phyloP scores from a whole-genome alignment of 2,797 vertebrate genomes.

The Catharus ustulatus region DNA sequence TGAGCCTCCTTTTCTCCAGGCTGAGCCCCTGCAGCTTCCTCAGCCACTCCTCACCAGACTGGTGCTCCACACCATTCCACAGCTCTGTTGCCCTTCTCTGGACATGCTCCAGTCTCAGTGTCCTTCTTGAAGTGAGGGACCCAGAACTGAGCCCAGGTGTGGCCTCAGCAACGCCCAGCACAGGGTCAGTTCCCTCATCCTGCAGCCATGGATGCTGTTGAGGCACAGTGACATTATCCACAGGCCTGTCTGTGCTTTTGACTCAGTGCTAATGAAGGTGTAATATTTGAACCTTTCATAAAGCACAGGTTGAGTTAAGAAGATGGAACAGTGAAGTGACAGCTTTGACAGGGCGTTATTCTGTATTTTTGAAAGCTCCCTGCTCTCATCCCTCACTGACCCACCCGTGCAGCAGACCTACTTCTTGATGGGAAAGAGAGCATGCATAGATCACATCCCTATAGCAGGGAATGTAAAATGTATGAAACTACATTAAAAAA shows the following conservation, averaged over 20 bases:
- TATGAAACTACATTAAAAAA: constrained; percentile 6
- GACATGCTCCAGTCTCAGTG: neutral
- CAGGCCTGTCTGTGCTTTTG: neutral
- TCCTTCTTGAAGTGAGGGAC: neutral
- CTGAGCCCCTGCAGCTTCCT: neutral
- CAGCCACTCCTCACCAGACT: neutral
- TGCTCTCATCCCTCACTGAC: neutral
- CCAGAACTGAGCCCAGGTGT: neutral
- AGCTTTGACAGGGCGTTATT: neutral
- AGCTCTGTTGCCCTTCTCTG: neutral
- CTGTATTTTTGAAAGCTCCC: constrained; percentile 24
- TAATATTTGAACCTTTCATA: neutral
- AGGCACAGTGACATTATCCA: accelerated
- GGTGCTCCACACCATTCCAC: neutral
- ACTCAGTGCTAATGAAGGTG: neutral
- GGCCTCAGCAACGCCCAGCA: neutral
- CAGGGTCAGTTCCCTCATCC: neutral
- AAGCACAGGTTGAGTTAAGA: neutral
- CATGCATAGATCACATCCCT: neutral
- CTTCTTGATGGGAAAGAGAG: neutral
- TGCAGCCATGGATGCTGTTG: neutral
- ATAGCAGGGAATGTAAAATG: neutral
- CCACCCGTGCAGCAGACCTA: neutral
- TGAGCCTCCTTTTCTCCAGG: neutral
- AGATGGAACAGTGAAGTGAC: neutral